These are phyloP conservation scores for Microtus pennsylvanicus DNA, from an alignment of 2,113 vertebrate genomes.

Conservation along the genomic window DNA sequence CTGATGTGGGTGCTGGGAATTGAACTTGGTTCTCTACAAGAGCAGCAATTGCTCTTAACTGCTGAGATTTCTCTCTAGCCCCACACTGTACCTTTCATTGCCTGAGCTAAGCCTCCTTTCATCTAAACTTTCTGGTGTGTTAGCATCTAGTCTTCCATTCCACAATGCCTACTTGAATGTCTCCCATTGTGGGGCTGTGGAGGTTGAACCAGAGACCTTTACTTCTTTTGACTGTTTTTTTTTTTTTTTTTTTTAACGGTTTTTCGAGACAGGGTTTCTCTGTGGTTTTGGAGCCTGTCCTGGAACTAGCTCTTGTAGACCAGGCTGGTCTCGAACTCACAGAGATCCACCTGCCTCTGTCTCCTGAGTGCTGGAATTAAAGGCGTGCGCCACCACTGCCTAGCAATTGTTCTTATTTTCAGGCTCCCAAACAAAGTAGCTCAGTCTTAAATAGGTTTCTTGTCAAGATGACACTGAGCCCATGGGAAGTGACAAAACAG, in stretches of 20 bases:
- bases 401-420: not conserved
- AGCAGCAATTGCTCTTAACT: not conserved
- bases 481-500: not conserved
- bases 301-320: no score
- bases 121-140: not conserved
- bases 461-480: not conserved
- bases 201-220: not conserved
- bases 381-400: no score
- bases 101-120: not conserved
- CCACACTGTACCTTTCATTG: not conserved
- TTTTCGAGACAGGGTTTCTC: no score
- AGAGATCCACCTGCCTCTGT: no score
- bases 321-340: no score
- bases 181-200: not conserved
- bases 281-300: no score
- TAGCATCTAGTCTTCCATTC: not conserved
- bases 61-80: not conserved
- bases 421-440: not conserved
- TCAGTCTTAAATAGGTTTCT: not conserved
- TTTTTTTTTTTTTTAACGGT: no score
- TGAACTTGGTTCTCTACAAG: not conserved
- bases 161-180: not conserved
- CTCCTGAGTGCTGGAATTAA: no score
- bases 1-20: not conserved
- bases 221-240: not conserved